Evolutionary conservation across 2,113 vertebrate species (phyloP).

Genomic region (Lepus timidus): DNA sequence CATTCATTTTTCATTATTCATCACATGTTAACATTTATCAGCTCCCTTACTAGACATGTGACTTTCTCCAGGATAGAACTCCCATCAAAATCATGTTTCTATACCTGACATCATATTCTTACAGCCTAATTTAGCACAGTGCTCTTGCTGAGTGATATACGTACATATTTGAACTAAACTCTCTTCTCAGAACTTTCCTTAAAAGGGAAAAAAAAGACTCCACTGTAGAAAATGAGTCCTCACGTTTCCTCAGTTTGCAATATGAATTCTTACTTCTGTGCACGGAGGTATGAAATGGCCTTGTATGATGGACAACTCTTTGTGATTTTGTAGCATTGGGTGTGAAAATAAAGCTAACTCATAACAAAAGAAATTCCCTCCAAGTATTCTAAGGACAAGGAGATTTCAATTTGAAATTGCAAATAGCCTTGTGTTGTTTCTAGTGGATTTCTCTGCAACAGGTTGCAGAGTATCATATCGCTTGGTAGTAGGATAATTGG

Average conservation of each 20-base stretch:
- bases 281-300: not conserved
- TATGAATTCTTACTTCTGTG: constrained; percentile 9
- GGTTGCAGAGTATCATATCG: not conserved
- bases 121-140: not conserved
- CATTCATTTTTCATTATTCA: not conserved
- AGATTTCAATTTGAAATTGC: not conserved
- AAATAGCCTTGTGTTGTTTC: not conserved
- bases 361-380: not conserved
- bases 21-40: not conserved
- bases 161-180: not conserved
- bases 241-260: not conserved
- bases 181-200: not conserved
- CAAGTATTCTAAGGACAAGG: not conserved
- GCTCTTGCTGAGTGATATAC: not conserved
- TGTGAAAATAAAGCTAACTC: not conserved
- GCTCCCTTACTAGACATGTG: not conserved
- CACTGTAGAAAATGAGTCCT: not conserved
- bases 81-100: not conserved
- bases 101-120: not conserved
- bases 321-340: not conserved
- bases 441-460: not conserved
- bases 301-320: not conserved
- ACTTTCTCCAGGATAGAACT: not conserved
- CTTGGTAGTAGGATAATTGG: not conserved
- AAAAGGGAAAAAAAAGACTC: not conserved